Evolutionary conservation across 2,797 vertebrate species (phyloP).

Genomic region (Pelodytes ibericus): DNA sequence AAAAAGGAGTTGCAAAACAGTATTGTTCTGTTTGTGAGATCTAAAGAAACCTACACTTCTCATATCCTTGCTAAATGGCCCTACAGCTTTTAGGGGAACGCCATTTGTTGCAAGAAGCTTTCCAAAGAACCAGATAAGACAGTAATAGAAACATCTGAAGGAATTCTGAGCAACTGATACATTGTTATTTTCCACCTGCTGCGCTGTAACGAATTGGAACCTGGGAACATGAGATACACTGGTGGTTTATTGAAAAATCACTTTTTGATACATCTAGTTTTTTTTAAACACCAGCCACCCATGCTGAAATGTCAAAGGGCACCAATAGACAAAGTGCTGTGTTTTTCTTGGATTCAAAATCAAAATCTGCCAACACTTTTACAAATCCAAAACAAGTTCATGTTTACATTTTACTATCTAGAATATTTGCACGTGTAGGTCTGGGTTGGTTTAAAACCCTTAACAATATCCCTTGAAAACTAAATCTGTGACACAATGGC

Average conservation of each 20-base stretch:
- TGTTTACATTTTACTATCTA: conserved; percentile 2
- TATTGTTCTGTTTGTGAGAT: too few relatives aligned
- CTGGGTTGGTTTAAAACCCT: neutral
- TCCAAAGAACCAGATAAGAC: too few relatives aligned
- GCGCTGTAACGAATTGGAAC: neutral
- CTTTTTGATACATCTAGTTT: conserved; percentile 17
- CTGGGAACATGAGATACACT: conserved; percentile 7
- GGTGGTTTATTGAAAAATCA: conserved; percentile 7
- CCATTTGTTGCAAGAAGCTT: too few relatives aligned
- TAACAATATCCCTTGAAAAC: neutral
- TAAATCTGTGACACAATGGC: too few relatives aligned
- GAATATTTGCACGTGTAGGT: neutral
- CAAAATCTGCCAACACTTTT: conserved; percentile 14
- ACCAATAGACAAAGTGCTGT: conserved; percentile 4
- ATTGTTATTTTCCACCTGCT: neutral
- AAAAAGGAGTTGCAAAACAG: too few relatives aligned
- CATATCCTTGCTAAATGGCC: too few relatives aligned
- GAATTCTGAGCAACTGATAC: neutral
- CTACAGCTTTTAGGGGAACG: too few relatives aligned
- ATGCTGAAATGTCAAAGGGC: neutral
- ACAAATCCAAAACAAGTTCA: neutral
- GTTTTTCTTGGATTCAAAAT: conserved; percentile 17
- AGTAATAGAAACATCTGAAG: neutral
- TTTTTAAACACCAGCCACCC: conserved; percentile 25
- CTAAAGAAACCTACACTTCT: too few relatives aligned